Conservation (phyloP, 2,888 invertebrate genomes). For the Dastarcus helophoroides region DNA sequence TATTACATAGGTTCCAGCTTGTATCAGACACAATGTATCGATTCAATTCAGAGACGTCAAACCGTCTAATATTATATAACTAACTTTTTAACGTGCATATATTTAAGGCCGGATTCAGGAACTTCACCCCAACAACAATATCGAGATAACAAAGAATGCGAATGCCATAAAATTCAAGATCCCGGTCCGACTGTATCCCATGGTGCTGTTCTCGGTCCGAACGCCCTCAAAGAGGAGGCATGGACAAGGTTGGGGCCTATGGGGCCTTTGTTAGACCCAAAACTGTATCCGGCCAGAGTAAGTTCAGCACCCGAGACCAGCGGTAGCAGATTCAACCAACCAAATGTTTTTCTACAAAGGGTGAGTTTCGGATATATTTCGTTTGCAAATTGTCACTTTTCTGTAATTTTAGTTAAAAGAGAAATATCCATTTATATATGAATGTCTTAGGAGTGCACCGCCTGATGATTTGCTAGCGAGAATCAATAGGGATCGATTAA, state of each 20-base stretch:
- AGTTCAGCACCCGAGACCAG: constrained; percentile 46
- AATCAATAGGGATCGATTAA: constrained; percentile 49
- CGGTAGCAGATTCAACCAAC: constrained; percentile 45
- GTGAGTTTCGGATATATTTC: constrained; percentile 27
- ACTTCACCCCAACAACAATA: constrained; percentile 38
- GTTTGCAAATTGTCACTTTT: not conserved
- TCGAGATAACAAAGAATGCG: constrained; percentile 31
- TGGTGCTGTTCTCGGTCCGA: constrained; percentile 22
- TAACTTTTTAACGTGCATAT: too few species aligned
- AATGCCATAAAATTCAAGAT: constrained; percentile 24
- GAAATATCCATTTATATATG: constrained; percentile 54
- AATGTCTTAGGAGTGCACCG: constrained; percentile 47
- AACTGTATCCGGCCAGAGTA: constrained; percentile 46
- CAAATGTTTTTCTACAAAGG: constrained; percentile 50
- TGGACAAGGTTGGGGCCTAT: constrained; percentile 44
- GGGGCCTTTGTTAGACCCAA: constrained; percentile 50
- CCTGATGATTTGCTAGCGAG: constrained; percentile 46
- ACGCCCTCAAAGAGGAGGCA: constrained; percentile 25
- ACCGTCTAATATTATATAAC: too few species aligned
- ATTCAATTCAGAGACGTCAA: too few species aligned
- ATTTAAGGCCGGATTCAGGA: constrained; percentile 38
- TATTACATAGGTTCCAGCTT: too few species aligned
- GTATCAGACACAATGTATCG: too few species aligned
- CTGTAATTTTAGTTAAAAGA: constrained; percentile 41
- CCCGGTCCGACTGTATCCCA: constrained; percentile 17